Evolutionary conservation across 2,113 vertebrate genomes (phyloP), one percentile per base, ranked within the genome.

Genomic region (Glaucomys volans): DNA sequence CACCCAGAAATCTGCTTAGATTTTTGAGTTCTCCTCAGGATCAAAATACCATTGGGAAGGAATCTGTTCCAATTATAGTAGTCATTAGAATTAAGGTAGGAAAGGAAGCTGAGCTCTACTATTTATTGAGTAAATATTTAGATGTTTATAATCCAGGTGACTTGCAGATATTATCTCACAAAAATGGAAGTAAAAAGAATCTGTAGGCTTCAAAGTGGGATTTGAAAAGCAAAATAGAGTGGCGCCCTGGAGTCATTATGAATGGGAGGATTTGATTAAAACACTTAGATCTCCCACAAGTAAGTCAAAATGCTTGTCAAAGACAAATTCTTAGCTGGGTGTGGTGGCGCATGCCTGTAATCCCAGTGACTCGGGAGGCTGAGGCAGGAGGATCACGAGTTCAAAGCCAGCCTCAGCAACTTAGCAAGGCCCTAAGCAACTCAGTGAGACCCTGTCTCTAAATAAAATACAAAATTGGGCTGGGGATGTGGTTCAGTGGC

Each of bases 321-420:
- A 91, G 42, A 4, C 50, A 69, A 92, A 44, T 67, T 80, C 30
- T 96, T 91, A n/a, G n/a, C n/a, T n/a, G n/a, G n/a, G n/a, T n/a
- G n/a, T n/a, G n/a, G n/a, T n/a, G n/a, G n/a, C n/a, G n/a, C n/a
- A n/a, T n/a, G n/a, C n/a, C n/a, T n/a, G n/a, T n/a, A n/a, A n/a
- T n/a, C n/a, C n/a, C n/a, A n/a, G n/a, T n/a, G n/a, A n/a, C n/a
- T n/a, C n/a, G n/a, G n/a, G n/a, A n/a, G n/a, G n/a, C n/a, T n/a
- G n/a, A n/a, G n/a, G n/a, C n/a, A n/a, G n/a, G n/a, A n/a, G n/a
- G n/a, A n/a, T n/a, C n/a, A n/a, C n/a, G n/a, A n/a, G n/a, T n/a
- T n/a, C n/a, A n/a, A n/a, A n/a, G n/a, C n/a, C n/a, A n/a, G n/a
- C n/a, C n/a, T n/a, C n/a, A n/a, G n/a, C n/a, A n/a, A n/a, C n/a